These are phyloP conservation scores for Tauraco hartlaubi DNA, from an alignment of 2,797 vertebrate genomes.

Conservation along the genomic window DNA sequence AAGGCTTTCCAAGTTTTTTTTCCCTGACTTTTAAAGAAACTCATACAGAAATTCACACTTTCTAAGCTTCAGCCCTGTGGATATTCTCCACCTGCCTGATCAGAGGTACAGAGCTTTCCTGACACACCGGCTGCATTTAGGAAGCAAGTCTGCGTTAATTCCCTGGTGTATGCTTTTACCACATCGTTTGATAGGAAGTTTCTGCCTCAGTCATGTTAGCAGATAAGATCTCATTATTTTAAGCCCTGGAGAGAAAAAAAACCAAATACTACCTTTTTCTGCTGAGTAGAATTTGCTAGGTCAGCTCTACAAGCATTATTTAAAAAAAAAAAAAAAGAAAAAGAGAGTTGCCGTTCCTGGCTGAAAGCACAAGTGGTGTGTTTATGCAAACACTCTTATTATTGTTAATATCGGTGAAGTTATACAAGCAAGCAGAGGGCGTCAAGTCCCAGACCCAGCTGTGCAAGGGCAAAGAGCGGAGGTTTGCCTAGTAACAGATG, in stretches of 20 bases:
- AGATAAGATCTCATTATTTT: conserved; percentile 38
- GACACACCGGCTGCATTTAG: not conserved
- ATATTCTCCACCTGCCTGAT: conserved; percentile 52
- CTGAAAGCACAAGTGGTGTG: not conserved
- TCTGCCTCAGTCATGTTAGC: not conserved
- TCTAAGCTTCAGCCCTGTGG: conserved; percentile 38
- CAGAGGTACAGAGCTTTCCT: not conserved
- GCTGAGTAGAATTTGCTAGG: not conserved
- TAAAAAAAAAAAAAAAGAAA: not conserved
- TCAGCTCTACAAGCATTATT: not conserved
- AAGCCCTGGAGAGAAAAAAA: not conserved
- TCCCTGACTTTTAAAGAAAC: conserved; percentile 48
- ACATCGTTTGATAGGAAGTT: not conserved
- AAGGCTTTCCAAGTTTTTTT: conserved; percentile 52
- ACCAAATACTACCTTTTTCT: not conserved
- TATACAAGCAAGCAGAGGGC: conserved; percentile 42
- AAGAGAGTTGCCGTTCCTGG: not conserved
- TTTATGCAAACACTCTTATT: conserved; percentile 48
- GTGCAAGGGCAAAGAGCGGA: not conserved
- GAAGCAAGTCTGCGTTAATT: not conserved
- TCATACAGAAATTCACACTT: conserved; percentile 65
- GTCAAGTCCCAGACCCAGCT: conserved; percentile 35
- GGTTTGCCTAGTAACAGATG: conserved; percentile 5
- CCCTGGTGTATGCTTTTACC: not conserved
- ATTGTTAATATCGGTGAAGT: conserved; percentile 41